phyloP scores from a whole-genome alignment of 1,140 invertebrate genomes.

The Heterodera schachtii region DNA sequence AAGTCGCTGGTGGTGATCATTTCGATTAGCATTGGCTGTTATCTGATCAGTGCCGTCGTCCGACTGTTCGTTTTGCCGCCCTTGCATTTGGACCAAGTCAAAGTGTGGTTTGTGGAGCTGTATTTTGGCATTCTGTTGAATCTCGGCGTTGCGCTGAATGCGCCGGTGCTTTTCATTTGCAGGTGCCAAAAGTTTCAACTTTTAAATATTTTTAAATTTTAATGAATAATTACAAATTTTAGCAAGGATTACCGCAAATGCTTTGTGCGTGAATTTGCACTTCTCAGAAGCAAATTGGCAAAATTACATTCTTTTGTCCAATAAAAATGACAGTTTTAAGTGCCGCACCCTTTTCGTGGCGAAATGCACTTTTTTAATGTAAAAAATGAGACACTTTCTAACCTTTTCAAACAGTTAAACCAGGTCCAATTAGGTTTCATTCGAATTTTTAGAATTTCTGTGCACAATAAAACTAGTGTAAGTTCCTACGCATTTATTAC shows the following conservation, averaged over 20 bases:
- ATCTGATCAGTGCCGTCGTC: conserved; percentile 15
- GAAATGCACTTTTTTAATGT: too few species aligned
- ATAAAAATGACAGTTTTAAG: too few species aligned
- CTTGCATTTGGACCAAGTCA: conserved; percentile 4
- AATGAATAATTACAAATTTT: not conserved
- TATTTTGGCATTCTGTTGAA: conserved; percentile 22
- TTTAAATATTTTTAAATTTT: too few species aligned
- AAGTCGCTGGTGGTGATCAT: conserved; percentile 19
- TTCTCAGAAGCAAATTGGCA: not conserved
- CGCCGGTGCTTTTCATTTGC: conserved; percentile 23
- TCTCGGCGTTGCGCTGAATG: conserved; percentile 14
- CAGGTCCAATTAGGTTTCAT: too few species aligned
- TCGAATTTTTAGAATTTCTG: too few species aligned
- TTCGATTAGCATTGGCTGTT: conserved; percentile 11
- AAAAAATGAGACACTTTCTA: too few species aligned
- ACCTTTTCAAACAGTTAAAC: too few species aligned
- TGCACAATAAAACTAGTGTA: too few species aligned
- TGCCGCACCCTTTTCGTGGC: too few species aligned
- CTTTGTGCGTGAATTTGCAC: not conserved
- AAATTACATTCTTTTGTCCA: too few species aligned
- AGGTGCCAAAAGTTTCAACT: not conserved
- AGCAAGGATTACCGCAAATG: conserved; percentile 16
- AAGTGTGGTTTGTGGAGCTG: conserved; percentile 24
- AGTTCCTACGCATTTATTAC: too few species aligned
- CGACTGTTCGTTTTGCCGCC: conserved; percentile 14